Evolutionary conservation across 2,888 invertebrate genomes (phyloP).

Genomic region (Drosophila kambysellisi): DNA sequence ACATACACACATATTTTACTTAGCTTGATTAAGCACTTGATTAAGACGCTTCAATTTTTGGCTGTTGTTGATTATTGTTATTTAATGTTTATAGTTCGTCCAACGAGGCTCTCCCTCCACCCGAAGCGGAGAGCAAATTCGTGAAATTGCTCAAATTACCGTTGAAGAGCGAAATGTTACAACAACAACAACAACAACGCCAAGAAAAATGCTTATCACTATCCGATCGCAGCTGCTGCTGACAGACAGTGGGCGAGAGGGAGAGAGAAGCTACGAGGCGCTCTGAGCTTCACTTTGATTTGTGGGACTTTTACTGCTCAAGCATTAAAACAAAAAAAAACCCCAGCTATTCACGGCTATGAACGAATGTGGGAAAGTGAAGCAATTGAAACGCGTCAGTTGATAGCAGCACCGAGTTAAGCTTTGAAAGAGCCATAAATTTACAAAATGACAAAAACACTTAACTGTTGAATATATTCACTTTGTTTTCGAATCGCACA

Average conservation of each 20-base stretch:
- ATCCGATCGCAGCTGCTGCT: slow-evolving; percentile 18
- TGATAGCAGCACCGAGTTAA: not conserved
- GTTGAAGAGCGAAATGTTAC: slow-evolving; percentile 9
- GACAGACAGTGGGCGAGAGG: not conserved
- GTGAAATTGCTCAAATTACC: slow-evolving; percentile 54
- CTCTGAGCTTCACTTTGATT: slow-evolving; percentile 12
- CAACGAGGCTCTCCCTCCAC: slow-evolving; percentile 36
- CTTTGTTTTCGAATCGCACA: not conserved
- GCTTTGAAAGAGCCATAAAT: not conserved
- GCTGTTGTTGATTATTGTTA: slow-evolving; percentile 65
- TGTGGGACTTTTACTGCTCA: not conserved
- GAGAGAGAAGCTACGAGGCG: not conserved
- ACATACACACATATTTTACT: slow-evolving; percentile 43
- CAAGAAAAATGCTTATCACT: not conserved
- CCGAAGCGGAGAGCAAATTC: slow-evolving; percentile 45
- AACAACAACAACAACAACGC: not conserved
- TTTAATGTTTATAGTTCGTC: slow-evolving; percentile 67
- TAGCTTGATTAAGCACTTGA: slow-evolving; percentile 58
- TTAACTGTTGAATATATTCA: slow-evolving; percentile 1
- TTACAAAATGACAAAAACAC: not conserved
- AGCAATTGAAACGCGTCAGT: slow-evolving; percentile 1
- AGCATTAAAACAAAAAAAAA: not conserved
- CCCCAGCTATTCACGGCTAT: not conserved
- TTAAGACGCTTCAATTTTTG: slow-evolving; percentile 66
- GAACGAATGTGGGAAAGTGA: slow-evolving; percentile 8